phyloP scores from a whole-genome alignment of 2,888 invertebrate genomes.

The Dicranocentrus wangi region DNA sequence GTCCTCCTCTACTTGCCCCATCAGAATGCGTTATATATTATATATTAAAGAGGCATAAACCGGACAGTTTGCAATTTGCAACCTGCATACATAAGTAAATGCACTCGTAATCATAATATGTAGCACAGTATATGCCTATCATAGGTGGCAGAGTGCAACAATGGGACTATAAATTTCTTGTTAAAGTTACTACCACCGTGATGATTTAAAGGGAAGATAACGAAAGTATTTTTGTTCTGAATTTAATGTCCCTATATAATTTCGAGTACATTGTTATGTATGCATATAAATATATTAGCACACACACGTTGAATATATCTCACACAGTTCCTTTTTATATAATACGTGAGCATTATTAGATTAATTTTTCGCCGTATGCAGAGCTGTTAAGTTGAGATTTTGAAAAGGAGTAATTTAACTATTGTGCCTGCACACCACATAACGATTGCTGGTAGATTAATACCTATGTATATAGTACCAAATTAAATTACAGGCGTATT shows the following conservation, averaged over 20 bases:
- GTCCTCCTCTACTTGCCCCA: conserved; percentile 12
- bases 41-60: no score
- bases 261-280: background rate
- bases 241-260: background rate
- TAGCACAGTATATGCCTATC: background rate
- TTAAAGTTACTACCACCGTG: background rate
- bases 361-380: background rate
- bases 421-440: background rate
- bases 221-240: conserved; percentile 37
- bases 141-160: conserved; percentile 31
- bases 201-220: conserved; percentile 31
- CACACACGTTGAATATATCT: no score
- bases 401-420: conserved; percentile 11
- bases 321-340: no score
- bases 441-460: no score
- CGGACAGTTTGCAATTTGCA: background rate
- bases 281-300: no score
- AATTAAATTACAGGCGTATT: conserved; percentile 11
- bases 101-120: background rate
- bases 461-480: no score
- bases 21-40: background rate
- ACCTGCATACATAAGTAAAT: background rate
- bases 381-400: no score
- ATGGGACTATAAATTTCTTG: conserved; percentile 17
- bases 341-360: background rate